Base-by-base conservation (phyloP, 2,113 vertebrate species). In the Dasyurus viverrinus region DNA sequence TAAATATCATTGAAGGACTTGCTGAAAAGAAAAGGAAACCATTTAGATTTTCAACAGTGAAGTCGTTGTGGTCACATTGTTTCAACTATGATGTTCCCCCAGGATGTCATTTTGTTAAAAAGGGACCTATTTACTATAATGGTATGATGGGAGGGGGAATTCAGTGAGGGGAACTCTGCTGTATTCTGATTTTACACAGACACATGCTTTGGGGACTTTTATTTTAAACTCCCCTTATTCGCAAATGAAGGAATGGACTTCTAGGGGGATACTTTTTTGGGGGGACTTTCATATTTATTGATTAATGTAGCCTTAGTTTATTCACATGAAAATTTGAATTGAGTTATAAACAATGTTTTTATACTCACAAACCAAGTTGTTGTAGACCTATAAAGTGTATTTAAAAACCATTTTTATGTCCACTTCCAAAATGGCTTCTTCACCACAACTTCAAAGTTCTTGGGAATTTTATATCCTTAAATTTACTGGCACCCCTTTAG, bases 371-470 rank as follows among this genome's bases (percentile, higher is more conserved):
- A 90, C 42, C 54, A 92, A 54, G 89, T 92, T 90, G 55, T 54
- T 90, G 92, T 6, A 53, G 36, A 19, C 48, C 25, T 92, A 12
- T 25, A 53, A 94, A 84, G 90, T 93, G 5, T 53, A 24, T 30
- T 96, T 91, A 96, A 93, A 94, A 60, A 50, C 50, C 25, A 14
- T 91, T 10, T 25, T 16, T 14, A 10, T 96, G 7, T 48, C 22
- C 46, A 42, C 26, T 57, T 54, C 50, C 22, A 36, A 54, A 89
- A 53, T 89, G 84, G 2, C 36, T 57, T 90, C 52, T 91, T 57
- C 46, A 96, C 30, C 89, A 89, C 68, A 93, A 57, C 36, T 89
- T 92, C 42, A 53, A 94, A 30, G 10, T 55, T 84, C 89, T 0
- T 14, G 60, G 52, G 90, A 68, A 48, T 42, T 89, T 50, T 50